These are phyloP conservation scores for Phenganax marumi DNA, from an alignment of 92 coral and sea anemone species.

Conservation along the genomic window DNA sequence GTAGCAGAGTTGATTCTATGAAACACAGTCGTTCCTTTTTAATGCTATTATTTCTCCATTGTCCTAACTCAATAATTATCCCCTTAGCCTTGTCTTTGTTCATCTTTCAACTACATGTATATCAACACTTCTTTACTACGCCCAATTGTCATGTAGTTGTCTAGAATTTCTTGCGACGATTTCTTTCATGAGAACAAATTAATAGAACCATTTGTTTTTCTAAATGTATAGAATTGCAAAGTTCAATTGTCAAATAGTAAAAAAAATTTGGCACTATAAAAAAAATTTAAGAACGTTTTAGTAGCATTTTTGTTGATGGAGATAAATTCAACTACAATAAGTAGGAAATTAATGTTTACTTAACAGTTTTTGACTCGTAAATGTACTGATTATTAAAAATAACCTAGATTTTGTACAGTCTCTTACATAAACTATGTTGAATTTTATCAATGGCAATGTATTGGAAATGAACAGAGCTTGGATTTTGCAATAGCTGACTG, in stretches of 20 bases:
- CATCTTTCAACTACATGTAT: neutral
- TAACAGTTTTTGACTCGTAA: neutral
- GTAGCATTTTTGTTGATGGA: neutral
- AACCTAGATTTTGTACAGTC: no score
- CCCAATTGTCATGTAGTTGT: neutral
- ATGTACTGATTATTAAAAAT: no score
- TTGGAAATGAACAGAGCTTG: no score
- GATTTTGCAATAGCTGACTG: no score
- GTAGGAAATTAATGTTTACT: neutral
- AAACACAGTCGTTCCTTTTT: neutral
- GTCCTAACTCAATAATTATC: neutral
- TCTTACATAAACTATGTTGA: no score
- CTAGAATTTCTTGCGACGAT: neutral
- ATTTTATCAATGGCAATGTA: no score
- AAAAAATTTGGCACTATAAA: conserved; percentile 12
- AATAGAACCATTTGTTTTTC: neutral
- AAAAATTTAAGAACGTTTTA: neutral
- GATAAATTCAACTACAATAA: neutral
- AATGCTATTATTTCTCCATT: conserved; percentile 3
- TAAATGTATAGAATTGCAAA: neutral
- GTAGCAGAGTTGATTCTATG: neutral
- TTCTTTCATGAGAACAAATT: neutral
- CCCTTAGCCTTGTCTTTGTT: neutral
- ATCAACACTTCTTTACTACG: neutral
- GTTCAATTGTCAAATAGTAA: neutral